phyloP scores from a whole-genome alignment of 1,140 invertebrate genomes.

The Heliconius hewitsoni region DNA sequence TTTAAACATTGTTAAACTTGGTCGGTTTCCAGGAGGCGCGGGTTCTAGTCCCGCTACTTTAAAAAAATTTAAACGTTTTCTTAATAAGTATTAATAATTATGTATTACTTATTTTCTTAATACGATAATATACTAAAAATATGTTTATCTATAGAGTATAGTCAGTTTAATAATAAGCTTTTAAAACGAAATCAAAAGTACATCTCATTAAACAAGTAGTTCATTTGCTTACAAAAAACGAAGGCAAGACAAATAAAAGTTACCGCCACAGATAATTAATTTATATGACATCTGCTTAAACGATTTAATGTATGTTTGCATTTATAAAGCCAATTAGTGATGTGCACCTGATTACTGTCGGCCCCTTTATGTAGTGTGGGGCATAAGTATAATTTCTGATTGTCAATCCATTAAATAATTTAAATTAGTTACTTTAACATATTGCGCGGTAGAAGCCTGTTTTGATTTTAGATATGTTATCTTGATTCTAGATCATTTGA shows the following conservation, averaged over 20 bases:
- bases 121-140: neutral
- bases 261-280: constrained; percentile 20
- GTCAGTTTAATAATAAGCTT: neutral
- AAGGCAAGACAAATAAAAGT: constrained; percentile 9
- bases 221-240: constrained; percentile 6
- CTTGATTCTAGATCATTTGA: neutral
- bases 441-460: constrained; percentile 22
- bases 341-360: constrained; percentile 26
- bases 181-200: neutral
- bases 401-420: constrained; percentile 13
- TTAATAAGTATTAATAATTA: too few species aligned
- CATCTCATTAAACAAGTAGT: neutral
- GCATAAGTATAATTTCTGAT: constrained; percentile 21
- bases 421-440: constrained; percentile 8
- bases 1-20: too few species aligned
- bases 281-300: constrained; percentile 26
- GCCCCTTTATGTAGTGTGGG: constrained; percentile 19
- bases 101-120: neutral
- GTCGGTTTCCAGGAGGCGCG: too few species aligned
- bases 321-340: constrained; percentile 34
- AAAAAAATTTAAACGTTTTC: too few species aligned
- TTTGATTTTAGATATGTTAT: constrained; percentile 5
- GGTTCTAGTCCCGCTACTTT: too few species aligned
- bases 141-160: neutral
- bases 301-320: constrained; percentile 18